A percentile compares a stretch with the other conserved stretches of the same genome.
Conservation (phyloP, 2,113 vertebrate genomes). For the Diadophis punctatus region DNA sequence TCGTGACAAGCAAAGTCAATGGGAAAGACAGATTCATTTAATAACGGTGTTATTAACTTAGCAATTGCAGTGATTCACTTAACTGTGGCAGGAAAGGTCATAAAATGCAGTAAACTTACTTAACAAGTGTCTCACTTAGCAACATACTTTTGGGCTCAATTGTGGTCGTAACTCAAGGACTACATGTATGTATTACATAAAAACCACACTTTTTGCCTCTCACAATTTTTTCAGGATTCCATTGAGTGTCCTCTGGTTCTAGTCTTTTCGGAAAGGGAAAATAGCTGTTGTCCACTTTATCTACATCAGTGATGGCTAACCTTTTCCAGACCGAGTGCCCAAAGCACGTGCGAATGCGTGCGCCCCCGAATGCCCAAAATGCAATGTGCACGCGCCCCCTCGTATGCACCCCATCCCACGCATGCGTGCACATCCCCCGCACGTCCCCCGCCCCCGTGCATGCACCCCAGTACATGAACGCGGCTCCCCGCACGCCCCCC, state of each 20-base stretch:
- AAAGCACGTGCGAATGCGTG: too few relatives aligned
- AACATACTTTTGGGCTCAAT: not conserved
- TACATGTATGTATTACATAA: not conserved
- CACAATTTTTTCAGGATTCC: not conserved
- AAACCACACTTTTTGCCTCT: not conserved
- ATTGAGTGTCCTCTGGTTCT: not conserved
- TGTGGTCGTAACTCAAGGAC: not conserved
- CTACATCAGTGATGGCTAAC: too few relatives aligned
- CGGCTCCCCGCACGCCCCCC: too few relatives aligned
- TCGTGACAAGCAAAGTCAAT: not conserved
- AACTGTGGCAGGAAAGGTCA: not conserved
- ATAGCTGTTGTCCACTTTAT: not conserved
- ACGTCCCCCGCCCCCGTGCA: too few relatives aligned
- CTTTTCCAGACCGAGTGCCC: too few relatives aligned
- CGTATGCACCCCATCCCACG: too few relatives aligned
- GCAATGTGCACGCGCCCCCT: too few relatives aligned
- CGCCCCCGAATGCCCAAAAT: too few relatives aligned
- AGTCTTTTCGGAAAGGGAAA: not conserved
- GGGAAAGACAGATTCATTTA: not conserved
- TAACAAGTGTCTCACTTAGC: not conserved
- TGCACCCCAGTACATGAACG: too few relatives aligned
- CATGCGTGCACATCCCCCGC: too few relatives aligned
- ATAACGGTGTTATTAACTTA: not conserved
- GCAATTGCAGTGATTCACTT: not conserved
- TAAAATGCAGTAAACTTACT: not conserved